These are phyloP conservation scores for Nymphicus hollandicus DNA, from an alignment of 2,113 vertebrate genomes.

Conservation along the genomic window DNA sequence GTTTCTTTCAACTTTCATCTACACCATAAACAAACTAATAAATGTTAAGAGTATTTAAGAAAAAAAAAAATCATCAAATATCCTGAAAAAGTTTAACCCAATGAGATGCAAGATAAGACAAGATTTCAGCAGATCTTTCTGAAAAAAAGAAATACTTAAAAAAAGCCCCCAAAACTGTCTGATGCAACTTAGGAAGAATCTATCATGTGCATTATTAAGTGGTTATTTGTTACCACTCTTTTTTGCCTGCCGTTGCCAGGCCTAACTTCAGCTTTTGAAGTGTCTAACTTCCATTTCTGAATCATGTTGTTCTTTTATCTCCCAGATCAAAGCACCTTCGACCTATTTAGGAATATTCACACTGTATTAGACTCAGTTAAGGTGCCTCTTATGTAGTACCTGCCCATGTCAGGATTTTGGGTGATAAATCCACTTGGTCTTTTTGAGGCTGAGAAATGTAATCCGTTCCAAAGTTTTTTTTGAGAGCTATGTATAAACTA, in stretches of 20 bases:
- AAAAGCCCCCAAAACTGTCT: not conserved
- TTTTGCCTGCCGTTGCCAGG: not conserved
- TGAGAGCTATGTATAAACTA: not conserved
- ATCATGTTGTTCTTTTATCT: not conserved
- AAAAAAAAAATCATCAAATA: not conserved
- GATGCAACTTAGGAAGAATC: not conserved
- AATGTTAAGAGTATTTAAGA: not conserved
- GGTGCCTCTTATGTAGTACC: not conserved
- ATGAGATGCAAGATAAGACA: not conserved
- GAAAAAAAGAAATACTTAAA: not conserved
- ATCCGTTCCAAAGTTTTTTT: not conserved
- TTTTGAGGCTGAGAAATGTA: not conserved
- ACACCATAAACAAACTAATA: not conserved
- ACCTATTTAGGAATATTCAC: not conserved
- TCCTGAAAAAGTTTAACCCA: not conserved
- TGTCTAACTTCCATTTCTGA: not conserved
- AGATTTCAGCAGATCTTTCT: not conserved
- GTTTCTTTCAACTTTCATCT: not conserved
- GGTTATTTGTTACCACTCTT: not conserved
- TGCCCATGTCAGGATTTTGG: not conserved
- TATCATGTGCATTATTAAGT: not conserved
- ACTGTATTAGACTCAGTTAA: not conserved
- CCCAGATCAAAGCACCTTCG: not conserved
- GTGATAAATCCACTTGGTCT: not conserved
- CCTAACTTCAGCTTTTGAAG: not conserved